Base-by-base conservation (phyloP, 1,140 invertebrate species). In the Ephestia elutella region DNA sequence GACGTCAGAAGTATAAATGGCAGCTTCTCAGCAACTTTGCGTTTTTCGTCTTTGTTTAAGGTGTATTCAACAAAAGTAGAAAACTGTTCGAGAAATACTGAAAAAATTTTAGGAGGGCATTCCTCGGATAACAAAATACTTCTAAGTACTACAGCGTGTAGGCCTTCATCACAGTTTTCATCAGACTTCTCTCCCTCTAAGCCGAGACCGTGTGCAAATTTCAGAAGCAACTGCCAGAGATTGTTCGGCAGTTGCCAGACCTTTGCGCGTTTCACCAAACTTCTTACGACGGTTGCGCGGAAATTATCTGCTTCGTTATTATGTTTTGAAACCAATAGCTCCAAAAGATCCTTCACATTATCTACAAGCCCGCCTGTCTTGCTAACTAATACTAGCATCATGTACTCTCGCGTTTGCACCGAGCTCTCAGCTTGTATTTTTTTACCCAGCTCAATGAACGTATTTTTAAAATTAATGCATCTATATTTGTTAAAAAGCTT, bases 341-440 rank as follows among this genome's bases (percentile, higher is more conserved):
- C 61, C 17, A 86, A 35, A 30, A 86, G 59, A 49, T 68, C 68
- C 21, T 68, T 62, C 5, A 82, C 60, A 32, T 70, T 65, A 9
- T 67, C 61, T 10, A 62, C 59, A 19, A 68, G 60, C 5, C 73
- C 69, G 9, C 80, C 80, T 30, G 66, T 72, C 60, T 86, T 86
- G 65, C 80, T 86, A 2, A 86, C 71, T 17, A 86, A 62, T 3
- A 86, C 79, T 1, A 82, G 60, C 44, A 83, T 65, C 50, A 83
- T 82, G 49, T 71, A 73, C 17, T 75, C 65, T 18, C 82, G 63
- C 8, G 69, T 75, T 35, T 82, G 60, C 0, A 70, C 55, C 0
- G 67, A 70, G 63, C 60, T 63, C 32, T 79, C 79, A 0, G 60
- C 59, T 35, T 55, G 49, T 19, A 86, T 55, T 0, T 65, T 66